Percentiles rank a stretch among this genome's conserved stretches.
Conservation (phyloP, 2,888 invertebrate genomes). For the Anticlea derivata region DNA sequence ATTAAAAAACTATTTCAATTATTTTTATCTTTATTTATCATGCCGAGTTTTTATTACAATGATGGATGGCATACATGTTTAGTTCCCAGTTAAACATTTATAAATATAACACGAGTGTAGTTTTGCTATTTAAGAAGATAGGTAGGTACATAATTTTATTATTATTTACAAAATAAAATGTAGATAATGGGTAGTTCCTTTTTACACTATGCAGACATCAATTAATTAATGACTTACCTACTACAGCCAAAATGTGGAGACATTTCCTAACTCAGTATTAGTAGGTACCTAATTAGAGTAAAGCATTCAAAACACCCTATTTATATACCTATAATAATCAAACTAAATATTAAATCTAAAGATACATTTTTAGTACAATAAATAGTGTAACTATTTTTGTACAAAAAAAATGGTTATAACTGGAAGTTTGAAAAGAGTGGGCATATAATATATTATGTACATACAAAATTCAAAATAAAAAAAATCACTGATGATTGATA, state of each 20-base stretch:
- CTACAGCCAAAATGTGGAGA: constrained; percentile 1
- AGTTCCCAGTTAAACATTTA: too few relatives aligned
- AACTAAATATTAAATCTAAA: constrained; percentile 6
- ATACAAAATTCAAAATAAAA: too few relatives aligned
- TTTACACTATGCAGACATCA: constrained; percentile 5
- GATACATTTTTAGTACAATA: constrained; percentile 18
- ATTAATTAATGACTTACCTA: background rate
- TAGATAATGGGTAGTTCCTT: background rate
- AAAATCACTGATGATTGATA: too few relatives aligned
- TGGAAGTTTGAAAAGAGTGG: constrained; percentile 9
- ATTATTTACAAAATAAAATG: constrained; percentile 19
- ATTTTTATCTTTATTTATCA: constrained; percentile 58
- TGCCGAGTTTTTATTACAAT: constrained; percentile 44
- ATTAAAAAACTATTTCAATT: constrained; percentile 31
- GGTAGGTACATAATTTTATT: constrained; percentile 13
- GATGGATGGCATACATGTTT: constrained; percentile 43
- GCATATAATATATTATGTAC: constrained; percentile 17
- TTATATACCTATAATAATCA: constrained; percentile 2
- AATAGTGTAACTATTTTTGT: too few relatives aligned
- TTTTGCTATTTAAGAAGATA: constrained; percentile 4
- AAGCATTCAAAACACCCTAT: constrained; percentile 8
- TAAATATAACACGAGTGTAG: constrained; percentile 8
- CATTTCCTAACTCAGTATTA: background rate
- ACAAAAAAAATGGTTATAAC: too few relatives aligned
- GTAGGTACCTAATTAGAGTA: background rate